A percentile compares a stretch with the other conserved stretches of the same genome.
Conservation (phyloP, 2,888 invertebrate species). For the Ditula angustiorana region DNA sequence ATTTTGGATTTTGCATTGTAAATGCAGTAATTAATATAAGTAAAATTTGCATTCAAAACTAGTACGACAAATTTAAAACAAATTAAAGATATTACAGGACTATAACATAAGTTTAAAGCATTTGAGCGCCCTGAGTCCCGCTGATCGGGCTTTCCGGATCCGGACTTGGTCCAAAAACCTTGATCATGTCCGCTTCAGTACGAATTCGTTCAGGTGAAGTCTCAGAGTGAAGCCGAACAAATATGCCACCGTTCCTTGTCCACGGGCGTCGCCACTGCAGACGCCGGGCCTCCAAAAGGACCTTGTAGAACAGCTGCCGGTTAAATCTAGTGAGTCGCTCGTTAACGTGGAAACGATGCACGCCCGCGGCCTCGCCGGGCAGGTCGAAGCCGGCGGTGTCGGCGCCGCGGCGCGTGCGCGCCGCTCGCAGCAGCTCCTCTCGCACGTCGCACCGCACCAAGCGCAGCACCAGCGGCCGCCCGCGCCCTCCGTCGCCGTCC, state of each 20-base stretch:
- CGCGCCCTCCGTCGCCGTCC: background rate
- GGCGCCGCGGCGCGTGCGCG: background rate
- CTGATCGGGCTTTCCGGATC: no score
- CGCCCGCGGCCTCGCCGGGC: background rate
- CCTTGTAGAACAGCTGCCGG: slow-evolving; percentile 18
- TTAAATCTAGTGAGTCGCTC: slow-evolving; percentile 29
- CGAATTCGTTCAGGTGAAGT: background rate
- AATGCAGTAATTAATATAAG: no score
- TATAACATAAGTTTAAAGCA: no score
- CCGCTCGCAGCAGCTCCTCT: slow-evolving; percentile 11
- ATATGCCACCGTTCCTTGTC: background rate
- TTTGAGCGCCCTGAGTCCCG: no score
- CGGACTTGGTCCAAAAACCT: background rate
- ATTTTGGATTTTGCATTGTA: no score
- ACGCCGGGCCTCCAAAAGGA: background rate
- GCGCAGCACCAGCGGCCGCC: slow-evolving; percentile 4
- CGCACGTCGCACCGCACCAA: slow-evolving; percentile 4
- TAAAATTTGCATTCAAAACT: no score
- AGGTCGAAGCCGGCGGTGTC: background rate
- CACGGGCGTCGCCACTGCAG: background rate
- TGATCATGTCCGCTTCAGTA: background rate
- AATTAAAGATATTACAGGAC: no score
- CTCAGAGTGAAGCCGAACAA: background rate
- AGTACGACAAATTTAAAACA: no score
- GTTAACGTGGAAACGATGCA: background rate